Conservation (phyloP, 2,113 vertebrate genomes). For the Physeter macrocephalus region DNA sequence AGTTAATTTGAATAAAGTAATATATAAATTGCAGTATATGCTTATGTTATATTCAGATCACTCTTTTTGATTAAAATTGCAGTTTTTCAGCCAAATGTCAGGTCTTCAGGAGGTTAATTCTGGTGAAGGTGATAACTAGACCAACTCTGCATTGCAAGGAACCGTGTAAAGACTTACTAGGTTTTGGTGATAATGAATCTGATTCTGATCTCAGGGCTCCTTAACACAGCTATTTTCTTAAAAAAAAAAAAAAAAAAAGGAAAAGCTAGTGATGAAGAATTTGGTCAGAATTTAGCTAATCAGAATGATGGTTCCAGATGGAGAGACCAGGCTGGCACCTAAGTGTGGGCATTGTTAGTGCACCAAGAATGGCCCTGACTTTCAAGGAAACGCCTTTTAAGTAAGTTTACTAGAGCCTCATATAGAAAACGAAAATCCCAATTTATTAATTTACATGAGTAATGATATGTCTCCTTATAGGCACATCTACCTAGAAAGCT, state of each 20-base stretch:
- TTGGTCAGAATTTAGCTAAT: background rate
- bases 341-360: background rate
- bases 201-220: background rate
- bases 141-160: background rate
- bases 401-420: background rate
- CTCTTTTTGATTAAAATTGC: background rate
- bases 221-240: background rate
- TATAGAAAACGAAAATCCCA: background rate
- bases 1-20: background rate
- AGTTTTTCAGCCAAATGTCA: background rate
- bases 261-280: background rate
- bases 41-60: background rate
- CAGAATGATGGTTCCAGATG: background rate
- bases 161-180: background rate
- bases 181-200: background rate
- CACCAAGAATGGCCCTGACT: background rate
- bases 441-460: background rate
- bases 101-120: background rate
- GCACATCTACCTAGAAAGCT: background rate
- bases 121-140: background rate
- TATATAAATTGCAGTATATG: background rate
- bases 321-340: background rate
- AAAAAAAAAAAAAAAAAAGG: background rate
- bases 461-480: background rate
- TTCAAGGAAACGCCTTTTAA: background rate